These are phyloP conservation scores for Pogona vitticeps DNA, from an alignment of 2,113 vertebrate species.

Conservation along the genomic window DNA sequence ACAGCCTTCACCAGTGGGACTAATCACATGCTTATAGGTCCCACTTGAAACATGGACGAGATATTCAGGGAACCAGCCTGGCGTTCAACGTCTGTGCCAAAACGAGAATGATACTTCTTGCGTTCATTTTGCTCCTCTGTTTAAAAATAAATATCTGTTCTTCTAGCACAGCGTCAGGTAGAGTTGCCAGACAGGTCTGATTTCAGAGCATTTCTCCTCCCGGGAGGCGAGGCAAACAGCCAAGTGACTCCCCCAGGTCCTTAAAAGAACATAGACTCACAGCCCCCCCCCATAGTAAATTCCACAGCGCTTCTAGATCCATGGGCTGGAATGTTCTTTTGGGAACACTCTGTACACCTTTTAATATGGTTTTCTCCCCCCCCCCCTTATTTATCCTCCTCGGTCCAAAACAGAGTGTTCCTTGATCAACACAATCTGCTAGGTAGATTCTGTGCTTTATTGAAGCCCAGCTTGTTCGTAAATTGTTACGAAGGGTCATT, in stretches of 20 bases:
- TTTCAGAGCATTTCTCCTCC: neutral
- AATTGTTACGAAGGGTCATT: neutral
- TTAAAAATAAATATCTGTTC: slow-evolving; percentile 8
- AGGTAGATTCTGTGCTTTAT: neutral
- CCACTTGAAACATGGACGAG: neutral
- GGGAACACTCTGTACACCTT: no score
- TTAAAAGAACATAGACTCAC: neutral
- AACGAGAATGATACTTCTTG: neutral
- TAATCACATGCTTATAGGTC: neutral
- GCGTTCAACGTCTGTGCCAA: neutral
- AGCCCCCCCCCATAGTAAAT: neutral
- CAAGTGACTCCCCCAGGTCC: no score
- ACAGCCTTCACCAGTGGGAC: neutral
- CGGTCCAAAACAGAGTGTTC: neutral
- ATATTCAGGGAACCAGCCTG: neutral
- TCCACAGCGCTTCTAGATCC: neutral
- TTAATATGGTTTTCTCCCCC: neutral
- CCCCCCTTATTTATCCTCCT: neutral
- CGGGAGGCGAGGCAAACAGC: neutral
- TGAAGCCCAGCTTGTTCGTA: neutral
- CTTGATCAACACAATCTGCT: neutral
- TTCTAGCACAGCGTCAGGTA: neutral
- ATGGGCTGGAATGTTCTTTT: neutral
- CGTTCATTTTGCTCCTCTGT: neutral
- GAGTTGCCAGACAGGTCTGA: neutral